Base-by-base conservation (phyloP, 2,888 invertebrate genomes). In the Ischnus inquisitorius region DNA sequence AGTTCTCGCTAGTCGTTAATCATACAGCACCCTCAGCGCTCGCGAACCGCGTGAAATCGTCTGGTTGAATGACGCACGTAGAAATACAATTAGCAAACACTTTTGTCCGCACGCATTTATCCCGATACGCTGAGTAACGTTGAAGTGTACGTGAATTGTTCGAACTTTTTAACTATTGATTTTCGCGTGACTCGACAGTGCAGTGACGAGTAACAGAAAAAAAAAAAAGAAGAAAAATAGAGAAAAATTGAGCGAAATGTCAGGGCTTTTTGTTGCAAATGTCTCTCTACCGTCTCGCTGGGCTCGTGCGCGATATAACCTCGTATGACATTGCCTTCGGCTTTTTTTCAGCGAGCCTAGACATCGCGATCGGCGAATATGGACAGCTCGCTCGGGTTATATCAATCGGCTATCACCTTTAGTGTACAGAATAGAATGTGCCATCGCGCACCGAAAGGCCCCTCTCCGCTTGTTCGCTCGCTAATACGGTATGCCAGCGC, bases 221-320 rank as follows among this genome's bases (percentile, higher is more conserved):
- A n/a, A 19, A 65, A 19, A 12, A 22, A 46, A 1, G 16, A 48
- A 10, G 14, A 46, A 48, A 68, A 48, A 68, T 54, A 43, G 57
- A 10, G 14, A 46, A 48, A 68, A 48, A 68, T 54, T 60, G 57
- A 72, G 22, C 54, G 71, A 60, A 72, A 72, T 25, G 57, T 72
- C 71, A n/a, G 5, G 22, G 41, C 22, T 43, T 43, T 60, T 14
- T 39, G 71, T 19, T 57, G 22, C 39, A 41, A 71, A 57, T 2
- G 54, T 71, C 41, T 19, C 12, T 25, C n/a, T 28, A 16, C 43
- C 39, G 41, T 72, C 28, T n/a, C 28, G 19, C 10, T 8, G 19
- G n/a, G 22, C 25, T n/a, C n/a, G 12, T 14, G 5, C 43, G 57
- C 22, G 54, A 39, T 41, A 60, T 43, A 3, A 48, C 68, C 25